phyloP scores from a whole-genome alignment of 2,888 invertebrate species.

The Microctonus aethiopoides region DNA sequence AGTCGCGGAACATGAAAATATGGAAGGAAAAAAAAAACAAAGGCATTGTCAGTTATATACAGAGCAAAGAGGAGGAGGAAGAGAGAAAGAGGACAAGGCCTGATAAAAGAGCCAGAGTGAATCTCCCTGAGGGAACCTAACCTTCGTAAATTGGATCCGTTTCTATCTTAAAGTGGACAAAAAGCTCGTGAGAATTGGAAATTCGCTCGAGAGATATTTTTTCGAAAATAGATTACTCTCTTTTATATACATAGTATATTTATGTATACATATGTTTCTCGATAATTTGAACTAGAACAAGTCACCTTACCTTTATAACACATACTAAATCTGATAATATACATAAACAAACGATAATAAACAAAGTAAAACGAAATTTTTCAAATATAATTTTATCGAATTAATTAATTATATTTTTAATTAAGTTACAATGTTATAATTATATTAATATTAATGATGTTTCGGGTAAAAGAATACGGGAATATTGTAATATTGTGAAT shows the following conservation, averaged over 20 bases:
- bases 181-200: conserved; percentile 40
- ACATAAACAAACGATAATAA: too few species aligned
- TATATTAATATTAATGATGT: too few species aligned
- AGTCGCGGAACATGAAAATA: not conserved
- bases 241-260: not conserved
- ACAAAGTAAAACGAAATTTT: too few species aligned
- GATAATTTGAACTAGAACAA: not conserved
- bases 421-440: too few species aligned
- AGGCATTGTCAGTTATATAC: not conserved
- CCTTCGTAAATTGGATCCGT: conserved; percentile 44
- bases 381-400: too few species aligned
- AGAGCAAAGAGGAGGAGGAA: not conserved
- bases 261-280: not conserved
- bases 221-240: conserved; percentile 21
- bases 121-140: conserved; percentile 34
- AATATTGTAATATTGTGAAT: too few species aligned
- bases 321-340: too few species aligned
- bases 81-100: not conserved
- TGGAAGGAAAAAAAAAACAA: too few species aligned
- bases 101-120: conserved; percentile 28
- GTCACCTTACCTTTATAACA: not conserved
- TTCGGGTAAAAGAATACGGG: too few species aligned
- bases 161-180: conserved; percentile 41
- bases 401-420: too few species aligned
- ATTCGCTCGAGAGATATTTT: conserved; percentile 39